phyloP scores from a whole-genome alignment of 2,888 invertebrate genomes.

The Hyles lineata region DNA sequence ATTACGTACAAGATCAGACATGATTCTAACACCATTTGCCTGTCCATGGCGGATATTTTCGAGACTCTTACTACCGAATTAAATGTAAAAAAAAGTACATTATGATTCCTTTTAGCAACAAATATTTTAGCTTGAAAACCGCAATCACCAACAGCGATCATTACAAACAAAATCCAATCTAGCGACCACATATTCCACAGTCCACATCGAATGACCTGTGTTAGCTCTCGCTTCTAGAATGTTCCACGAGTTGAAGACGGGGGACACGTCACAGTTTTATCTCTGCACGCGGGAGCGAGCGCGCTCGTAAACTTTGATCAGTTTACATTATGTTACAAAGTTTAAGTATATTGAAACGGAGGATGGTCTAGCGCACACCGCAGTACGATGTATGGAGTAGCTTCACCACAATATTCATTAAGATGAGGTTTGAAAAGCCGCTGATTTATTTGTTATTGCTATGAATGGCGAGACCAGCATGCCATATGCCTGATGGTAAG shows the following conservation, averaged over 20 bases:
- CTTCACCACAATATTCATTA: background rate
- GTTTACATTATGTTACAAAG: constrained; percentile 9
- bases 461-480: no score
- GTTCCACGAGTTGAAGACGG: background rate
- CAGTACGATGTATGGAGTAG: background rate
- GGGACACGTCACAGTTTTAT: constrained; percentile 8
- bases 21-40: no score
- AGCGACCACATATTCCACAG: constrained; percentile 1
- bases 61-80: no score
- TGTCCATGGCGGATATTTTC: no score
- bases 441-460: no score
- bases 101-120: background rate
- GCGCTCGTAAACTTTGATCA: constrained; percentile 20
- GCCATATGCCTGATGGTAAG: no score
- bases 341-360: constrained; percentile 12
- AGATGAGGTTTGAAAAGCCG: no score
- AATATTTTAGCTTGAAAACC: background rate
- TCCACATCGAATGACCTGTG: background rate
- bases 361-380: background rate
- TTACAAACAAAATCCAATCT: background rate
- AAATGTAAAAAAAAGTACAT: no score
- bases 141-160: background rate
- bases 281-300: background rate
- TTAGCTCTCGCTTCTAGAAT: background rate
- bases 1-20: no score